phyloP scores from a whole-genome alignment of 2,888 invertebrate species.

The Malthinus flaveolus region DNA sequence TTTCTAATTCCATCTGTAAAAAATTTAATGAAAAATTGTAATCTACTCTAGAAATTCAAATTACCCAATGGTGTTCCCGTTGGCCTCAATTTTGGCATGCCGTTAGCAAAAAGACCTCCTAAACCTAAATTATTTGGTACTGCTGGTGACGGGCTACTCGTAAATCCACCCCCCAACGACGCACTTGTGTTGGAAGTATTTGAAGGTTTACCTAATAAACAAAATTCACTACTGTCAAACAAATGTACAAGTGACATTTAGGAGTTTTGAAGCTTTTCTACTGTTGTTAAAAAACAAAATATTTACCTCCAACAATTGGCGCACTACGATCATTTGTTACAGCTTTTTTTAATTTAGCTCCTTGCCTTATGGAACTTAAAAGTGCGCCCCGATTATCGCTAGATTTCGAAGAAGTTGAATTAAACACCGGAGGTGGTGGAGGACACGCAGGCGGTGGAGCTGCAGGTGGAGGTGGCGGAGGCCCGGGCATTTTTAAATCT shows the following conservation, averaged over 20 bases:
- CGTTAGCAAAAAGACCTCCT: slow-evolving; percentile 79
- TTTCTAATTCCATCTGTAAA: slow-evolving; percentile 28
- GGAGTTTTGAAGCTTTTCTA: neutral
- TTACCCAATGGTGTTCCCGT: slow-evolving; percentile 60
- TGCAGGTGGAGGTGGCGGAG: slow-evolving; percentile 67
- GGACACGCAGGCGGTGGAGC: slow-evolving; percentile 68
- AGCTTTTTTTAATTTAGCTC: slow-evolving; percentile 79
- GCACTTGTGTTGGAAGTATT: slow-evolving; percentile 39
- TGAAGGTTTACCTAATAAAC: too few relatives aligned
- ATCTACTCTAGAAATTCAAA: neutral
- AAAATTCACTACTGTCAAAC: neutral
- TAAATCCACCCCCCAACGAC: slow-evolving; percentile 43
- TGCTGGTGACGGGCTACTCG: slow-evolving; percentile 34
- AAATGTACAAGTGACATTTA: neutral
- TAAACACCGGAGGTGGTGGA: slow-evolving; percentile 62
- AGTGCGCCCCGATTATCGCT: slow-evolving; percentile 71
- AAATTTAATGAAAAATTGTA: neutral
- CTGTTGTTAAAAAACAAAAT: neutral
- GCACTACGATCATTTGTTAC: slow-evolving; percentile 90
- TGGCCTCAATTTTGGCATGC: slow-evolving; percentile 80
- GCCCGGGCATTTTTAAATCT: slow-evolving; percentile 53
- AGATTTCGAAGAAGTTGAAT: slow-evolving; percentile 55
- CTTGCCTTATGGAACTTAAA: slow-evolving; percentile 81
- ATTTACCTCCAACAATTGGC: slow-evolving; percentile 63
- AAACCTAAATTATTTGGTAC: slow-evolving; percentile 54